Percentiles rank a stretch among this genome's conserved stretches.
Evolutionary conservation across 37 sponge, comb jelly and placozoan species (phyloP).

Genomic region (Ianthella basta): DNA sequence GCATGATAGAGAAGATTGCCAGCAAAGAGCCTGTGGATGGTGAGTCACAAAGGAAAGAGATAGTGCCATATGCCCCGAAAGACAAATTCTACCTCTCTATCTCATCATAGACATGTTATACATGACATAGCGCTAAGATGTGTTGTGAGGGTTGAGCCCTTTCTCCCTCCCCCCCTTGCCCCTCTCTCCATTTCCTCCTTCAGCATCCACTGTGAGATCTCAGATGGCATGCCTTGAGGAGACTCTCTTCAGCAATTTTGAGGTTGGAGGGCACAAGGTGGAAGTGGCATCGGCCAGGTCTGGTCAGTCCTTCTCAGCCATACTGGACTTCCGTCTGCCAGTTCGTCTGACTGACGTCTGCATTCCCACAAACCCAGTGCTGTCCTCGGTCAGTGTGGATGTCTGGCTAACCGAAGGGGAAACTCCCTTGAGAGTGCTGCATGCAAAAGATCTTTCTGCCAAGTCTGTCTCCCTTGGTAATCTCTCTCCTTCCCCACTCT

Average conservation of each 20-base stretch:
- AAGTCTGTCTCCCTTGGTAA: constrained; percentile 74
- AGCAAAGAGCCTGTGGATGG: constrained; percentile 22
- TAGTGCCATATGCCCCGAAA: too few relatives aligned
- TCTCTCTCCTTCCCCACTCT: constrained; percentile 77
- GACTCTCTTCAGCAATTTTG: not conserved
- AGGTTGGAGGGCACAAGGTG: not conserved
- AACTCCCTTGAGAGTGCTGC: constrained; percentile 58
- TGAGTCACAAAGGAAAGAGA: too few relatives aligned
- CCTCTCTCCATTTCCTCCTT: not conserved
- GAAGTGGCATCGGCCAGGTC: constrained; percentile 62
- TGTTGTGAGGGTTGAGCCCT: not conserved
- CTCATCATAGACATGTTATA: not conserved
- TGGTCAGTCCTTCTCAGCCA: constrained; percentile 61
- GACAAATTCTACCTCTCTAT: not conserved
- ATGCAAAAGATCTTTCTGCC: constrained; percentile 63
- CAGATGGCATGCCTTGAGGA: constrained; percentile 30
- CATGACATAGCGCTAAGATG: too few relatives aligned
- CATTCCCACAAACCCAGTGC: constrained; percentile 51
- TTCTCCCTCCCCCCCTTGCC: not conserved
- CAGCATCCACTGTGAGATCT: constrained; percentile 29
- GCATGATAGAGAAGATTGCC: not conserved
- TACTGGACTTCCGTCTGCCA: constrained; percentile 56
- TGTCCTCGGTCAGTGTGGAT: constrained; percentile 78
- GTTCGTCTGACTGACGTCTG: constrained; percentile 72
- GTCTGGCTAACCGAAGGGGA: constrained; percentile 72